Percentiles rank a stretch among this genome's conserved stretches.
phyloP scores from a whole-genome alignment of 2,113 vertebrate species.

The Peromyscus maniculatus region DNA sequence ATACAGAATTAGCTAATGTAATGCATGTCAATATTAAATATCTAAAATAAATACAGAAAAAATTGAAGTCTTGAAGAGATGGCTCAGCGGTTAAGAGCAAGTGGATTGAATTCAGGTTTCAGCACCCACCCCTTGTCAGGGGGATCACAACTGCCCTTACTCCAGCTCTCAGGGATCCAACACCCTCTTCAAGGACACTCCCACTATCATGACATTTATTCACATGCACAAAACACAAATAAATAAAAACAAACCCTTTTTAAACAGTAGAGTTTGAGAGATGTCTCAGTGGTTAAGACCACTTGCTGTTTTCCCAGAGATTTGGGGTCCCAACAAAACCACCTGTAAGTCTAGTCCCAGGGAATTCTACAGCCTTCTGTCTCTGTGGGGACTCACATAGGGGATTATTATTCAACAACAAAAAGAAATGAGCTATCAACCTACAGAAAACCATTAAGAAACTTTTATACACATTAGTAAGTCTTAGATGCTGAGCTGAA shows the following conservation, averaged over 20 bases:
- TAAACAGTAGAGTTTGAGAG: not conserved
- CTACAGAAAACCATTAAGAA: not conserved
- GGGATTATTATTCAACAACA: not conserved
- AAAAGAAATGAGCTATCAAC: not conserved
- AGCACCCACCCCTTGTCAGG: not conserved
- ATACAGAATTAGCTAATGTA: not conserved
- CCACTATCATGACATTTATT: not conserved
- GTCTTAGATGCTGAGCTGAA: not conserved
- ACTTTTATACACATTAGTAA: not conserved
- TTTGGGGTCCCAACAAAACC: not conserved
- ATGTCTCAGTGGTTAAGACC: too few species aligned
- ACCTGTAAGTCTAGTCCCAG: not conserved
- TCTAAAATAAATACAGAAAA: not conserved
- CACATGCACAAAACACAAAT: not conserved
- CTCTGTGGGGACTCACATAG: not conserved
- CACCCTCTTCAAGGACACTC: not conserved
- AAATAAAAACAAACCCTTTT: not conserved
- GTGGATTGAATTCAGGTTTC: not conserved
- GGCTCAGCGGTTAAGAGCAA: not conserved
- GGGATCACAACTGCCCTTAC: not conserved
- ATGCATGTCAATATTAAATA: not conserved
- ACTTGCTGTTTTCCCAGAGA: not conserved
- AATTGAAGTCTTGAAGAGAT: not conserved
- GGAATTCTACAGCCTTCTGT: rapidly evolving
- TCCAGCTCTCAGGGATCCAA: not conserved